A percentile compares a stretch with the other conserved stretches of the same genome.
Conservation (phyloP, 1,140 invertebrate species). For the Pogonus chalceus region DNA sequence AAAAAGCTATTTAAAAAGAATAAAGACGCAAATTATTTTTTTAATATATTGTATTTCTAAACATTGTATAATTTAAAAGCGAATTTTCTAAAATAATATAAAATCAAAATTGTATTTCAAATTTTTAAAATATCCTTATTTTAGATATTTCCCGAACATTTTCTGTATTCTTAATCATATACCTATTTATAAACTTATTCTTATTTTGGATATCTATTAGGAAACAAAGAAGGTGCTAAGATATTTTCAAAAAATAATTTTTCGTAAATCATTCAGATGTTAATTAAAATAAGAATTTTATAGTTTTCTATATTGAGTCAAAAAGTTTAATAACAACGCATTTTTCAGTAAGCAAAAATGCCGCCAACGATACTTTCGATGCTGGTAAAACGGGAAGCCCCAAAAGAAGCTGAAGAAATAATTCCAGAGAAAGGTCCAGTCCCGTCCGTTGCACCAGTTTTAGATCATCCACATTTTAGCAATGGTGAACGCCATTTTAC, state of each 20-base stretch:
- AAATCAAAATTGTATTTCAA: too few species aligned
- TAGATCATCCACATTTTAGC: not conserved
- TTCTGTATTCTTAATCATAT: too few species aligned
- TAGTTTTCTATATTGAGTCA: not conserved
- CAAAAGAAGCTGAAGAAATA: not conserved
- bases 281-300: not conserved
- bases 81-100: too few species aligned
- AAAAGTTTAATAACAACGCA: not conserved
- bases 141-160: too few species aligned
- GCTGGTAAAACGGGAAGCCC: not conserved
- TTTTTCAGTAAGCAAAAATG: conserved; percentile 1
- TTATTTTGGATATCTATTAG: not conserved
- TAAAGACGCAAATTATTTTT: too few species aligned
- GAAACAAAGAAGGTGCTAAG: not conserved
- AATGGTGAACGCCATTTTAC: not conserved
- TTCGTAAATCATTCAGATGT: not conserved
- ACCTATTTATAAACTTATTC: too few species aligned
- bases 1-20: too few species aligned
- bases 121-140: too few species aligned
- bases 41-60: too few species aligned
- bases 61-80: too few species aligned
- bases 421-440: not conserved
- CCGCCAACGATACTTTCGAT: conserved; percentile 2
- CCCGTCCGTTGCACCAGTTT: not conserved
- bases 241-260: not conserved